A percentile compares a stretch with the other conserved stretches of the same genome.
These are phyloP conservation scores for Sebastes vulpes DNA, from an alignment of 2,797 vertebrate species.

Conservation along the genomic window DNA sequence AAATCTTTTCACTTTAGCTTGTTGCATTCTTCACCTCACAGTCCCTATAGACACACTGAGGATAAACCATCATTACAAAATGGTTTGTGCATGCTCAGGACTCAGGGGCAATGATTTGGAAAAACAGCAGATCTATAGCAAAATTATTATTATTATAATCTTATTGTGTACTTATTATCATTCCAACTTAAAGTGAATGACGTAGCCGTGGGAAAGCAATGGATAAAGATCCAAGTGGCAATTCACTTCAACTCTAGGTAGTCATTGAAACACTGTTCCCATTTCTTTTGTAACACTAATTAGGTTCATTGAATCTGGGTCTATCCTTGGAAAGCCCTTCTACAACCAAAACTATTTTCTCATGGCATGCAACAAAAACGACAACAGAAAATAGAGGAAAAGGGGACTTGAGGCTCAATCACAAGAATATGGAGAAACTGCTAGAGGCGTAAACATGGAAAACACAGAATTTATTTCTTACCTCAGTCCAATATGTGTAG, in stretches of 20 bases:
- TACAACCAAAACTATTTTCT: slow-evolving; percentile 17
- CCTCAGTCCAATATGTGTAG: slow-evolving; percentile 18
- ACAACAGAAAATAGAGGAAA: slow-evolving; percentile 32
- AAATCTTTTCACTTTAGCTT: slow-evolving; percentile 76
- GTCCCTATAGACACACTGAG: not conserved
- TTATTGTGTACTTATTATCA: not conserved
- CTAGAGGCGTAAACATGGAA: slow-evolving; percentile 39
- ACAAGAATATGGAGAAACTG: slow-evolving; percentile 58
- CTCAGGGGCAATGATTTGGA: no score
- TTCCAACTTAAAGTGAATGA: not conserved
- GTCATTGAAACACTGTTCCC: slow-evolving; percentile 3
- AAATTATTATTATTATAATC: not conserved
- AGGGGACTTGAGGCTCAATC: slow-evolving; percentile 38
- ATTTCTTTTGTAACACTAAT: not conserved
- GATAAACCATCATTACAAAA: not conserved
- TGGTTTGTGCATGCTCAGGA: not conserved
- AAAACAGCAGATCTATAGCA: not conserved
- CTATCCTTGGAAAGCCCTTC: not conserved
- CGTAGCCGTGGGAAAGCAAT: not conserved
- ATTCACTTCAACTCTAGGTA: not conserved
- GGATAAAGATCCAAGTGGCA: not conserved
- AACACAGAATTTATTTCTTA: slow-evolving; percentile 13
- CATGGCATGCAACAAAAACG: slow-evolving; percentile 22
- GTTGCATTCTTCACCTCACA: not conserved
- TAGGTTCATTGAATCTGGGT: not conserved